phyloP scores from a whole-genome alignment of 2,797 vertebrate genomes.

The Tachyglossus aculeatus region DNA sequence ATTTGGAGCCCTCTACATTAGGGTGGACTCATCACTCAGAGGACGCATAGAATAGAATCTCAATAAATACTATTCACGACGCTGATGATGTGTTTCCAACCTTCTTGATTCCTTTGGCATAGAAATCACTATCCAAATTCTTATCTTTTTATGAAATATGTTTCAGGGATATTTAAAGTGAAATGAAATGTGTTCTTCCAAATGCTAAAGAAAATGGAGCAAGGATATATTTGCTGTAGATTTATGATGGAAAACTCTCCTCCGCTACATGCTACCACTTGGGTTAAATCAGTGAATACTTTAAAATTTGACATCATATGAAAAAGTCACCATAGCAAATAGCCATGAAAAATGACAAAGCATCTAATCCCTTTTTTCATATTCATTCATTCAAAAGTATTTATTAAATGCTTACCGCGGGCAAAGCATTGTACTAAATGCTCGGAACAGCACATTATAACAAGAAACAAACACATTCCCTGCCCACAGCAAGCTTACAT shows the following conservation, averaged over 20 bases:
- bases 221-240: not conserved
- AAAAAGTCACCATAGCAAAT: too few species aligned
- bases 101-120: not conserved
- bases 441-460: too few species aligned
- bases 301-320: too few species aligned
- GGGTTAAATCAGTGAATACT: too few species aligned
- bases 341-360: too few species aligned
- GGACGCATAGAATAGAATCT: not conserved
- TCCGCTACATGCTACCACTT: not conserved
- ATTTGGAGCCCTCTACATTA: not conserved
- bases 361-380: too few species aligned
- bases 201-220: not conserved
- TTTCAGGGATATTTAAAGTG: not conserved
- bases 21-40: not conserved
- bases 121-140: conserved; percentile 1
- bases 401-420: too few species aligned
- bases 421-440: too few species aligned
- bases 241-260: not conserved
- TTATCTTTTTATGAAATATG: conserved; percentile 8
- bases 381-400: too few species aligned
- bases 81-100: too few species aligned
- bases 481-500: too few species aligned
- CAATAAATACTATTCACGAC: conserved; percentile 8
- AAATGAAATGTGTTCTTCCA: conserved; percentile 8
- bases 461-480: too few species aligned